Evolutionary conservation across 64 coral and sea anemone species (phyloP), one percentile per base, ranked within the genome.

Genomic region (Dendronephthya gigantea): DNA sequence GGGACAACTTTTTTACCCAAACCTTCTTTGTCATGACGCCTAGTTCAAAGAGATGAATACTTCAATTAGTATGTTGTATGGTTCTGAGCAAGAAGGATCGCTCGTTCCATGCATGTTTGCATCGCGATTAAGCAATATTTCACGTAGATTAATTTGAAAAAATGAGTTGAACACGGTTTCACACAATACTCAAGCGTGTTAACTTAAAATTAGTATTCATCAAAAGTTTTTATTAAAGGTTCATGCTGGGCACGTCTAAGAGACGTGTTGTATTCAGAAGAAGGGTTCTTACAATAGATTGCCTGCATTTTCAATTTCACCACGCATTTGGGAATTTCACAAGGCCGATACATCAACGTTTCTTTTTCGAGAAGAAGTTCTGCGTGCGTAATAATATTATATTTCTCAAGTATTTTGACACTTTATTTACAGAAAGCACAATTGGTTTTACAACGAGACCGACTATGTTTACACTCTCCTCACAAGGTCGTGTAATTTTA

Each of bases 131-230:
- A 30, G 32, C 72, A 34, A 13, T 79, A 7, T 79, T 79, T 79
- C 22, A 29, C 28, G 72, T 36, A 35, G 25, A 17, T 79, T 79
- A 79, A 79, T 79, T 39, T 36, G 29, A 15, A 33, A 33, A 79
- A 79, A 79, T 79, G 32, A 35, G 29, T 79, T 79, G 4, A 23
- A 33, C 11, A 79, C 72, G 37, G 12, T 79, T 79, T 17, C 32
- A 39, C 9, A 79, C 72, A 79, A 79, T 79, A 29, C 72, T 15
- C 16, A 79, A 79, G 72, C 72, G 72, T 79, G 72, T 79, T 79
- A 79, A 79, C 19, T 45, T 33, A 39, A 79, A 36, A 79, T 79
- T 79, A 6, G 19, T 36, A 79, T 79, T 79, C 36, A 79, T 79
- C 72, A 79, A 79, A 79, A 29, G 29, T 28, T 36, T 35, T 79